These are phyloP conservation scores for Sphaeridia pumilis DNA, from an alignment of 2,888 invertebrate genomes.

Conservation along the genomic window DNA sequence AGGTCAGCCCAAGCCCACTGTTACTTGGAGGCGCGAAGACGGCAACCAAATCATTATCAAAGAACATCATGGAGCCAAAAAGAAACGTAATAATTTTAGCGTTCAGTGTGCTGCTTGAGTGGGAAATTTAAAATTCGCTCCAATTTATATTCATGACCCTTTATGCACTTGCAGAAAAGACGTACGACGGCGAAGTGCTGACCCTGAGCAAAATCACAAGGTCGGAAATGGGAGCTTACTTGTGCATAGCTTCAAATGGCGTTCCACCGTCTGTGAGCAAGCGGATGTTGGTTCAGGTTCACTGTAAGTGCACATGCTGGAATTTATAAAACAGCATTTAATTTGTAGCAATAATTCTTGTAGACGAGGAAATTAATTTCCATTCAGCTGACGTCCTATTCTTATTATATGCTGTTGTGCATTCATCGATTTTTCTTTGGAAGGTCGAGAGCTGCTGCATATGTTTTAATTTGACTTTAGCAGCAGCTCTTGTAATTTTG, in stretches of 20 bases:
- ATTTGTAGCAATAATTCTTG: too few species aligned
- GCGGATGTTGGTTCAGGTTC: conserved; percentile 78
- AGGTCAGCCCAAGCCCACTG: conserved; percentile 71
- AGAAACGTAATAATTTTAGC: conserved; percentile 52
- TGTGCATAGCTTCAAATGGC: conserved; percentile 79
- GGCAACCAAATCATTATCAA: conserved; percentile 68
- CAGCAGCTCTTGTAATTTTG: too few species aligned
- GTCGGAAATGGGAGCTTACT: conserved; percentile 55
- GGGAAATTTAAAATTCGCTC: not conserved
- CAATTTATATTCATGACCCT: not conserved
- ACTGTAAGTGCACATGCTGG: conserved; percentile 57
- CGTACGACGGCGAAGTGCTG: conserved; percentile 66
- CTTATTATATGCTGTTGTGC: too few species aligned
- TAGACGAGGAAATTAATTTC: too few species aligned
- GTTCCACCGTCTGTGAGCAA: conserved; percentile 81
- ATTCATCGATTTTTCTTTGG: too few species aligned
- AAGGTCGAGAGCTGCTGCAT: too few species aligned
- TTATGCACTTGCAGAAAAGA: conserved; percentile 46
- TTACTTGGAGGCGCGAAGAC: conserved; percentile 77
- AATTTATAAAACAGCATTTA: not conserved
- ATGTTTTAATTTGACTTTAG: too few species aligned
- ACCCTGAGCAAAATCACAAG: conserved; percentile 73
- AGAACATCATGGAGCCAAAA: conserved; percentile 58
- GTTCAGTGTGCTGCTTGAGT: too few species aligned
- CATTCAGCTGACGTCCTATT: too few species aligned